These are phyloP conservation scores for Sylvilagus bachmani DNA, from an alignment of 2,113 vertebrate genomes.

Conservation along the genomic window DNA sequence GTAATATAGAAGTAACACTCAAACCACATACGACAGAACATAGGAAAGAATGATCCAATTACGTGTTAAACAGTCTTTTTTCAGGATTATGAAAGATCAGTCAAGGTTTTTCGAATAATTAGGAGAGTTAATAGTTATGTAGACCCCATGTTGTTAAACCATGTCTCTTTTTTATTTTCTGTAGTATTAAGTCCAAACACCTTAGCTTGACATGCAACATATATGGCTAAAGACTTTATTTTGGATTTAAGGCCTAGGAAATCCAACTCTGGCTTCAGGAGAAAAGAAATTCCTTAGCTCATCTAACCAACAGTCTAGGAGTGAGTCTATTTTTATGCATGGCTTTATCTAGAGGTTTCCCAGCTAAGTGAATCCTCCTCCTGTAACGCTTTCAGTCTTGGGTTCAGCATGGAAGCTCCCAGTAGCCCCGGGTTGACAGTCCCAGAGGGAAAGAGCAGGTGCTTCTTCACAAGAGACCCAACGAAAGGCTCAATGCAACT, in stretches of 20 bases:
- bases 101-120: neutral
- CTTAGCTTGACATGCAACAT: neutral
- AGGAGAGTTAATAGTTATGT: neutral
- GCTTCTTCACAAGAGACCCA: neutral
- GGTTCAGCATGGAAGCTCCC: neutral
- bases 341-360: neutral
- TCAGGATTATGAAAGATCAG: neutral
- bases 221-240: neutral
- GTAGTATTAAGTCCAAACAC: neutral
- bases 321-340: neutral
- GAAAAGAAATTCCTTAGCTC: conserved; percentile 11
- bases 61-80: neutral
- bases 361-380: neutral
- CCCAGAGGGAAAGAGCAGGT: neutral
- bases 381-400: neutral
- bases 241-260: neutral
- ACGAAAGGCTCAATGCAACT: neutral
- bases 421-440: neutral
- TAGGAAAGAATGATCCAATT: neutral
- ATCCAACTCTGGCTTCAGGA: neutral
- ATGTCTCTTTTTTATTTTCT: neutral
- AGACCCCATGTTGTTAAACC: neutral
- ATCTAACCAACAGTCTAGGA: neutral
- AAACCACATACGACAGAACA: neutral
- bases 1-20: conserved; percentile 24